Conservation (phyloP, 2,797 vertebrate genomes). For the Cyclura pinguis region DNA sequence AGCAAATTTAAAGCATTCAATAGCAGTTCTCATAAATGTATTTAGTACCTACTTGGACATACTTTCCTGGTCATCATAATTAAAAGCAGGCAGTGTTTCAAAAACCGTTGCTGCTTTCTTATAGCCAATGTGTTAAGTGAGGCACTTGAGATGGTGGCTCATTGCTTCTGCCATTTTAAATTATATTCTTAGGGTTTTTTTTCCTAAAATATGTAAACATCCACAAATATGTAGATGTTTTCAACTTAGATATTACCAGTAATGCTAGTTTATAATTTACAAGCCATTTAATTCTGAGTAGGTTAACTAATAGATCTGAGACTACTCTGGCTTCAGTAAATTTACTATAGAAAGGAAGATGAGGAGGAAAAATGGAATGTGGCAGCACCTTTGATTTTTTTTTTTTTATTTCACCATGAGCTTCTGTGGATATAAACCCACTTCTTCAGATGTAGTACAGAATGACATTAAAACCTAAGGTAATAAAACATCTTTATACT, state of each 20-base stretch:
- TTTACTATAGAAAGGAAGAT: not conserved
- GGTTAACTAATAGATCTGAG: not conserved
- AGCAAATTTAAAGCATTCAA: not conserved
- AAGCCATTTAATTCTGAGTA: not conserved
- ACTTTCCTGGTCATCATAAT: conserved; percentile 3
- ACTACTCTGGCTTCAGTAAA: not conserved
- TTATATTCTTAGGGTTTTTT: not conserved
- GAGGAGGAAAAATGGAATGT: too few species aligned
- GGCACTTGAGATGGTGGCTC: not conserved
- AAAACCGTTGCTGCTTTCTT: not conserved
- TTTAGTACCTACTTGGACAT: conserved; percentile 38
- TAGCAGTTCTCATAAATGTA: not conserved
- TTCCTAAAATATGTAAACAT: not conserved
- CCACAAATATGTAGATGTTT: not conserved
- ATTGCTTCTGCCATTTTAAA: not conserved
- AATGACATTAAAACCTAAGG: too few species aligned
- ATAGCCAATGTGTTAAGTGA: not conserved
- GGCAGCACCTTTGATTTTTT: too few species aligned
- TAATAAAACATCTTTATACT: too few species aligned
- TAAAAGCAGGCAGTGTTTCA: conserved; percentile 28
- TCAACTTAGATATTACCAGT: not conserved
- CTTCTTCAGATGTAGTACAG: too few species aligned
- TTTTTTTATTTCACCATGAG: too few species aligned
- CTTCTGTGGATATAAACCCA: too few species aligned
- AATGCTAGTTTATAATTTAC: not conserved